Percentiles rank a stretch among this genome's conserved stretches.
Evolutionary conservation across 2,888 invertebrate species (phyloP).

Genomic region (Drosophila sordidula): DNA sequence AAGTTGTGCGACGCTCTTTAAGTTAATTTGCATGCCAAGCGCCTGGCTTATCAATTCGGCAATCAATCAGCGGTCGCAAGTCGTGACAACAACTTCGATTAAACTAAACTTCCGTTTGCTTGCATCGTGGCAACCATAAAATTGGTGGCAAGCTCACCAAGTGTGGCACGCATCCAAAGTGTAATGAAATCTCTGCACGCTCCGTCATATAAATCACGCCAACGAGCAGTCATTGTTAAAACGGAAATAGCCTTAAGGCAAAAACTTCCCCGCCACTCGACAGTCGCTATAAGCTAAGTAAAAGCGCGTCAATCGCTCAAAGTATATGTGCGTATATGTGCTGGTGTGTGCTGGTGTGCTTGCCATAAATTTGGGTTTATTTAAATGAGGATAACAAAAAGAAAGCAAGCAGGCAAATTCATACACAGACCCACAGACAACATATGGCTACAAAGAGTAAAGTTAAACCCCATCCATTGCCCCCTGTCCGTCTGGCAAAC

Average conservation of each 20-base stretch:
- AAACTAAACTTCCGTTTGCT: slow-evolving; percentile 72
- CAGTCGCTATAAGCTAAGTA: slow-evolving; percentile 31
- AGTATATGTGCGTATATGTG: slow-evolving; percentile 22
- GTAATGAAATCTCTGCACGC: slow-evolving; percentile 72
- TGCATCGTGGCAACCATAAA: slow-evolving; percentile 27
- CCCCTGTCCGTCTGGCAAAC: slow-evolving; percentile 13
- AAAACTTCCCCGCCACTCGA: slow-evolving; percentile 1
- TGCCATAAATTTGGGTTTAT: slow-evolving; percentile 71
- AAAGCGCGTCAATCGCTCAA: slow-evolving; percentile 63
- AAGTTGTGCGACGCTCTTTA: slow-evolving; percentile 4
- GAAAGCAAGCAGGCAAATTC: slow-evolving; percentile 17
- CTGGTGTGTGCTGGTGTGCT: slow-evolving; percentile 17
- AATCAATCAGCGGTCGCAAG: slow-evolving; percentile 74
- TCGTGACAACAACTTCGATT: slow-evolving; percentile 78
- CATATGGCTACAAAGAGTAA: slow-evolving; percentile 59
- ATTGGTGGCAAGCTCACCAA: slow-evolving; percentile 34
- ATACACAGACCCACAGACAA: slow-evolving; percentile 25
- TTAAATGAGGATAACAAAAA: slow-evolving; percentile 61
- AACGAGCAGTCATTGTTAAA: slow-evolving; percentile 64
- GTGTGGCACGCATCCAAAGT: slow-evolving; percentile 45
- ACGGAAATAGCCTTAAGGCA: slow-evolving; percentile 65
- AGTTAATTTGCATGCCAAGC: slow-evolving; percentile 51
- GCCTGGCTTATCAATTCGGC: slow-evolving; percentile 55
- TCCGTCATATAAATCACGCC: slow-evolving; percentile 70
- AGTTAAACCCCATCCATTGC: slow-evolving; percentile 14